These are phyloP conservation scores for Salvelinus namaycush DNA, from an alignment of 2,113 vertebrate genomes.

Conservation along the genomic window DNA sequence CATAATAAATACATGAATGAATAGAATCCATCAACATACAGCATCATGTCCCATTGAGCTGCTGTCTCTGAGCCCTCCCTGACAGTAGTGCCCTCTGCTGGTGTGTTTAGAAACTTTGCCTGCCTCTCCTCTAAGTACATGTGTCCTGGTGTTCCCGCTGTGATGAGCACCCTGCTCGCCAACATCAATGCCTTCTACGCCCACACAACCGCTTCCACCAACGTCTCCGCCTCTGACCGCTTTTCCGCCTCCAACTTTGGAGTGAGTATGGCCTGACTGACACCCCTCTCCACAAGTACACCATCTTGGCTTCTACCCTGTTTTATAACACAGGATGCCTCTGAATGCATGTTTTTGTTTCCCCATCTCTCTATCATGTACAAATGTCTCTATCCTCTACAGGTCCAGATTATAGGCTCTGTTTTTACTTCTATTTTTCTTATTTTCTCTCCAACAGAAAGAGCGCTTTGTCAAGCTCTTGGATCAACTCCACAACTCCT, in stretches of 20 bases:
- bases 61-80: neutral
- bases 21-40: too few species aligned
- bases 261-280: conserved; percentile 71
- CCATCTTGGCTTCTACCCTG: neutral
- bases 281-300: too few species aligned
- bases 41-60: too few species aligned
- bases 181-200: conserved; percentile 99
- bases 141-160: conserved; percentile 96
- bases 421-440: neutral
- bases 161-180: conserved; percentile 98
- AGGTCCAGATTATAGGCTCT: too few species aligned
- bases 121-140: conserved; percentile 99
- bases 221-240: conserved; percentile 95
- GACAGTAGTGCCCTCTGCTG: neutral
- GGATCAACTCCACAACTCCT: conserved; percentile 96
- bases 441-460: conserved; percentile 78
- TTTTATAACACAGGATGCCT: neutral
- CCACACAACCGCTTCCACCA: conserved; percentile 96
- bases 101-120: conserved; percentile 87
- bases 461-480: conserved; percentile 96
- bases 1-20: too few species aligned
- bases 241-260: conserved; percentile 98
- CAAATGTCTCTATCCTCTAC: too few species aligned
- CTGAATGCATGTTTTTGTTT: too few species aligned
- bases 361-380: too few species aligned